Evolutionary conservation across 2,888 invertebrate species (phyloP).

Genomic region (Drosophila antonietae): DNA sequence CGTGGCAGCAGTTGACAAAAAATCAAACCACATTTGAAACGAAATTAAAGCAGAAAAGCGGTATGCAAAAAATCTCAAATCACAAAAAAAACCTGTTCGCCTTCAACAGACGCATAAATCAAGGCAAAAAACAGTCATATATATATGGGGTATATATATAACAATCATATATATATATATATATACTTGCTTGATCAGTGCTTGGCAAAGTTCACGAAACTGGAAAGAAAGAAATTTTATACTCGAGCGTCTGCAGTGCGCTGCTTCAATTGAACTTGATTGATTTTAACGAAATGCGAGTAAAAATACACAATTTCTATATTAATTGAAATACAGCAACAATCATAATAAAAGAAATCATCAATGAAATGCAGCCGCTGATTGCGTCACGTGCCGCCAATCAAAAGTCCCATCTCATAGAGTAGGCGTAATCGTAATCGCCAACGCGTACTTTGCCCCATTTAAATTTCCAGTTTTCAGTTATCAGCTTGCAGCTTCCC

Average conservation of each 20-base stretch:
- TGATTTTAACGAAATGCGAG: conserved; percentile 72
- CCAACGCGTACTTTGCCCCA: conserved; percentile 40
- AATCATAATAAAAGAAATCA: conserved; percentile 35
- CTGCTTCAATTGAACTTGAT: conserved; percentile 70
- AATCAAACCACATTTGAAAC: conserved; percentile 7
- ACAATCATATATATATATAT: neutral
- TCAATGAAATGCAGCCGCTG: conserved; percentile 56
- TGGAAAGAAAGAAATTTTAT: conserved; percentile 62
- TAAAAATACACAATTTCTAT: conserved; percentile 54
- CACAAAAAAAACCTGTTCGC: conserved; percentile 56
- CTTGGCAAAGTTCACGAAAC: conserved; percentile 72
- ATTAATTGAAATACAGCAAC: conserved; percentile 60
- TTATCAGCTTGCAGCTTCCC: neutral
- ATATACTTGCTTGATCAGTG: conserved; percentile 7
- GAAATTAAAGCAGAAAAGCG: conserved; percentile 6
- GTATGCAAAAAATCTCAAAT: conserved; percentile 34
- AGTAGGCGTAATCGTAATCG: conserved; percentile 39
- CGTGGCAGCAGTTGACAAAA: conserved; percentile 31
- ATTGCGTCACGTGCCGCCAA: conserved; percentile 59
- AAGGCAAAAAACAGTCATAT: conserved; percentile 25
- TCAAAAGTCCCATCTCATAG: conserved; percentile 26
- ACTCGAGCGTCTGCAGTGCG: conserved; percentile 25
- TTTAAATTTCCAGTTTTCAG: conserved; percentile 7
- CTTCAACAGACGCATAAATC: conserved; percentile 37
- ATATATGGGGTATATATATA: neutral